Evolutionary conservation across 2,888 invertebrate species (phyloP).

Genomic region (Rotaria sp.): DNA sequence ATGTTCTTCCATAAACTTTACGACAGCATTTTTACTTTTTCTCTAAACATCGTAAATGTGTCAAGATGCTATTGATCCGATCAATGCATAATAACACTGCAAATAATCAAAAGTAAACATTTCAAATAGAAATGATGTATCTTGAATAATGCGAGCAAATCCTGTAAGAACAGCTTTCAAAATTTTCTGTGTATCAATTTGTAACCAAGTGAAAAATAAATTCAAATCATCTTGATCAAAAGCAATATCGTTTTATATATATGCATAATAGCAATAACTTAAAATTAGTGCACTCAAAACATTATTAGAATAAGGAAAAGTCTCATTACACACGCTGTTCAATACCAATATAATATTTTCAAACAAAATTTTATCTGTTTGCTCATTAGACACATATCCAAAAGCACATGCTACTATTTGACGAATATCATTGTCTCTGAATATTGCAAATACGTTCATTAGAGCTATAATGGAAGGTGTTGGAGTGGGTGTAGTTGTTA

Average conservation of each 20-base stretch:
- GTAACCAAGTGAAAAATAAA: background rate
- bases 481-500: too few species aligned
- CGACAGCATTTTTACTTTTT: too few species aligned
- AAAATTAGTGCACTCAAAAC: background rate
- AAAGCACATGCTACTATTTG: background rate
- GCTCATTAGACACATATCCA: background rate
- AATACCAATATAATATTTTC: background rate
- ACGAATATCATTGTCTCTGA: background rate
- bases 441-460: background rate
- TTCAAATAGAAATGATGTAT: too few species aligned
- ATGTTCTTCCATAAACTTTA: too few species aligned
- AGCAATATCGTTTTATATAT: background rate
- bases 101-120: too few species aligned
- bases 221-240: background rate
- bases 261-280: background rate
- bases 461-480: too few species aligned
- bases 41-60: too few species aligned
- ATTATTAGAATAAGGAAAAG: background rate
- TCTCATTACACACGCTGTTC: background rate
- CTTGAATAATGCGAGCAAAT: too few species aligned
- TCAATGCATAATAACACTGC: too few species aligned
- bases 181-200: too few species aligned
- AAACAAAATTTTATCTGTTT: background rate
- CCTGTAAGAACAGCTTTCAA: too few species aligned
- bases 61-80: too few species aligned